Base-by-base conservation (phyloP, 1,140 invertebrate species). In the Drosophila subpulchrella region DNA sequence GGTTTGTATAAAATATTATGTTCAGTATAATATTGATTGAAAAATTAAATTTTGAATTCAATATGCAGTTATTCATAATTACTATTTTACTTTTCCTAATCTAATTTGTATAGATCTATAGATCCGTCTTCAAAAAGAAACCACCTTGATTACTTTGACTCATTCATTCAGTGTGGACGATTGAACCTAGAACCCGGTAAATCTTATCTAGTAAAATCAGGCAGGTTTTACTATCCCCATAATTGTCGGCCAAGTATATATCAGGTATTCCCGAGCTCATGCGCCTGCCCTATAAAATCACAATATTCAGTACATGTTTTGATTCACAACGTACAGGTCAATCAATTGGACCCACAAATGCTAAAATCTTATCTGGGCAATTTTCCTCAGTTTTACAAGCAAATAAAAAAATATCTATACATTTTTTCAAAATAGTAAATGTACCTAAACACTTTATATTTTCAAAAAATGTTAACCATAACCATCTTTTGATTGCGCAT, bases 191-290 rank as follows among this genome's bases (percentile, higher is more conserved):
- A 41, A 32, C 53, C 32, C 20, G 41, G 15, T 15, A 62, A 58
- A 6, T 58, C 51, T 58, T 20, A 59, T 62, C 15, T 32, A 41
- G 15, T 32, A 62, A 58, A 62, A 62, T 41, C 53, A 12, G 36
- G 54, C 39, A 11, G 24, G 15, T 24, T 8, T 62, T 41, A 57
- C 8, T 57, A 32, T 56, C 24, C 13, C 12, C 24, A 1, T 10
- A 27, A 27, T 42, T 30, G 38, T 7, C 3, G 12, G 13, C 1
- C 11, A 34, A 17, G 15, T 34, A 51, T 12, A 17, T 17, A 51
- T 20, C 10, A 57, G 27, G 51, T 24, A 20, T 62, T 58, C 13
- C 27, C 27, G 1, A 41, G 11, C 53, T n/a, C 11, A 41, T 11
- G 24, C 36, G 6, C n/a, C 12, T 5, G n/a, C 3, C 5, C 34